phyloP scores from a whole-genome alignment of 2,888 invertebrate species.

The Andrena flavipes region DNA sequence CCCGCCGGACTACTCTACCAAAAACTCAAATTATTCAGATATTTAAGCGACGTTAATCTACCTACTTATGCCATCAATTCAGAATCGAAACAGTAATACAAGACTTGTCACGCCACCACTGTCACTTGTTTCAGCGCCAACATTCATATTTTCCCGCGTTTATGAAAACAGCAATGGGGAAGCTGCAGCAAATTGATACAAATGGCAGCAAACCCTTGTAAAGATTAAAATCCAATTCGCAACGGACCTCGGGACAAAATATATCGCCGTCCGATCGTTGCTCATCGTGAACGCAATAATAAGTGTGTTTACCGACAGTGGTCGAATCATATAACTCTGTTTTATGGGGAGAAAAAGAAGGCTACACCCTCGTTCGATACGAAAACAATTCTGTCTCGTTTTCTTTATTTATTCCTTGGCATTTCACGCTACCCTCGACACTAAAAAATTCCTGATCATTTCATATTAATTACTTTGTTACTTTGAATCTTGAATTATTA shows the following conservation, averaged over 20 bases:
- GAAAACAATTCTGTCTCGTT: conserved; percentile 21
- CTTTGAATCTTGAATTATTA: not conserved
- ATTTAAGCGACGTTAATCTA: too few relatives aligned
- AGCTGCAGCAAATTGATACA: not conserved
- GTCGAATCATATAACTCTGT: conserved; percentile 23
- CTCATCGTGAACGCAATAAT: conserved; percentile 25
- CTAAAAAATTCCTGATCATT: not conserved
- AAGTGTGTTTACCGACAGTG: conserved; percentile 23
- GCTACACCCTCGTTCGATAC: conserved; percentile 12
- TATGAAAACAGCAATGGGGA: not conserved
- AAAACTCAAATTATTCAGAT: too few relatives aligned
- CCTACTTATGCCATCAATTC: too few relatives aligned
- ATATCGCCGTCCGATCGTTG: conserved; percentile 2
- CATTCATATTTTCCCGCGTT: too few relatives aligned
- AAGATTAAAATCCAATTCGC: conserved; percentile 5
- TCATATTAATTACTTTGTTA: not conserved
- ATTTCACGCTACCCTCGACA: not conserved
- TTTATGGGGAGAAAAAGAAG: not conserved
- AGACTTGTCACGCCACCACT: too few relatives aligned
- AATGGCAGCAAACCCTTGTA: not conserved
- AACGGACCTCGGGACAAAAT: not conserved
- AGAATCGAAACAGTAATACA: too few relatives aligned
- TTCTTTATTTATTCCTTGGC: not conserved
- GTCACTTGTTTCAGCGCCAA: too few relatives aligned
- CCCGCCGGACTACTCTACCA: too few relatives aligned